Evolutionary conservation across 2,797 vertebrate genomes (phyloP), one percentile per base, ranked within the genome.

Genomic region (Morelia viridis): DNA sequence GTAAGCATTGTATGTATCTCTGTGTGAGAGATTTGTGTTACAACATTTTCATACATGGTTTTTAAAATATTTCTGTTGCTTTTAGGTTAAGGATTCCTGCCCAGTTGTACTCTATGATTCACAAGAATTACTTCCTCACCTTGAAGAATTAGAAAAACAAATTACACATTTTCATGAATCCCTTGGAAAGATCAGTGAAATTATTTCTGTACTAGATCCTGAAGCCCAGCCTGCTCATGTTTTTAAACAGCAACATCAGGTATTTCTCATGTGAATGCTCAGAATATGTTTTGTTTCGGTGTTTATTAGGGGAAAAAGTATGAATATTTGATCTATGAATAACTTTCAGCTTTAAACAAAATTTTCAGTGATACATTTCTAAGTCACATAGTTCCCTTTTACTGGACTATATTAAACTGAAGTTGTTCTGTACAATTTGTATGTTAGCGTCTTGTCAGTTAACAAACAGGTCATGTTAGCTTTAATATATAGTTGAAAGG

Each of bases 61-160:
- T 91, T 7, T 12, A 71, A 89, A 85, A 93, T 94, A 35, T 95
- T 93, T 88, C 83, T 95, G 1, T 92, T 91, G n/a, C 26, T 50
- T 7, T 92, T 96, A 99, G 99, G 97, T 99, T 91, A 98, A 98
- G 92, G 99, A 99, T 91, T 95, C 97, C 93, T 98, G 97, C 91
- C 95, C 98, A 93, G 97, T 98, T 65, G 96, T 99, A 88, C 97
- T 99, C 4, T 98, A 97, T 95, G 99, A 99, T 95, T 98, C 98
- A 86, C 99, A 98, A 90, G 98, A 97, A 86, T 97, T 99, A 57
- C 96, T 98, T 58, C 96, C 98, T 86, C 98, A 97, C 0, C 96
- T 99, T 94, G 99, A 99, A 94, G 99, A 99, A 95, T 97, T 99
- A 96, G 99, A 99, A 95, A 99, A 98, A 94, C 98, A 99, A 96